A percentile compares a stretch with the other conserved stretches of the same genome.
phyloP scores from a whole-genome alignment of 1,140 invertebrate genomes.

The Drosophila punjabiensis region DNA sequence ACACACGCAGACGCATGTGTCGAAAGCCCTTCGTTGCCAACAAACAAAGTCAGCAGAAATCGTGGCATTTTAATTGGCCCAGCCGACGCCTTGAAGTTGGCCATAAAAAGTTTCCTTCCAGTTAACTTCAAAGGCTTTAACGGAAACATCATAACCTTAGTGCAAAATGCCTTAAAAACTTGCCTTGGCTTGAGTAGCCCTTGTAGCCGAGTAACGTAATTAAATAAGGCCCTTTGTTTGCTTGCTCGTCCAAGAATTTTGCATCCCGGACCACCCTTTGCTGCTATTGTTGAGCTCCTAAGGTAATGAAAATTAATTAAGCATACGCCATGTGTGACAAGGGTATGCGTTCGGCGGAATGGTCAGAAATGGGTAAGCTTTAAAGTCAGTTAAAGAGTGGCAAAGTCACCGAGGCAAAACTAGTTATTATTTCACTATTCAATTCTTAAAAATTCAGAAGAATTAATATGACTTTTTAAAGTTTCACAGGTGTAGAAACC shows the following conservation, averaged over 20 bases:
- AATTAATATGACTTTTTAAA: not conserved
- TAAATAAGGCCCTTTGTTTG: conserved; percentile 46
- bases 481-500: not conserved
- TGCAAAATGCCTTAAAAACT: conserved; percentile 32
- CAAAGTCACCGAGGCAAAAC: not conserved
- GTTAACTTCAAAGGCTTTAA: conserved; percentile 44
- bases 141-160: conserved; percentile 16
- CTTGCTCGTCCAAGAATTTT: conserved; percentile 4
- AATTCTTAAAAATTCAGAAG: not conserved
- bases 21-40: conserved; percentile 13
- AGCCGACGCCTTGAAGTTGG: conserved; percentile 40
- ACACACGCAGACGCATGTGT: not conserved
- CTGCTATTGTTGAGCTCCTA: not conserved
- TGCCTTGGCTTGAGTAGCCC: conserved; percentile 16
- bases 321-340: conserved; percentile 47
- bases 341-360: not conserved
- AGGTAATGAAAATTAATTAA: conserved; percentile 45
- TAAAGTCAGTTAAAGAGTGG: not conserved
- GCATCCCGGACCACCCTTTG: not conserved
- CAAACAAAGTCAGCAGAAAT: conserved; percentile 53
- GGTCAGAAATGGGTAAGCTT: conserved; percentile 7
- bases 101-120: conserved; percentile 36
- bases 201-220: conserved; percentile 23
- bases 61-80: conserved; percentile 54
- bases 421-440: not conserved